Evolutionary conservation across 2,888 invertebrate genomes (phyloP).

Genomic region (Yponomeuta evonymella): DNA sequence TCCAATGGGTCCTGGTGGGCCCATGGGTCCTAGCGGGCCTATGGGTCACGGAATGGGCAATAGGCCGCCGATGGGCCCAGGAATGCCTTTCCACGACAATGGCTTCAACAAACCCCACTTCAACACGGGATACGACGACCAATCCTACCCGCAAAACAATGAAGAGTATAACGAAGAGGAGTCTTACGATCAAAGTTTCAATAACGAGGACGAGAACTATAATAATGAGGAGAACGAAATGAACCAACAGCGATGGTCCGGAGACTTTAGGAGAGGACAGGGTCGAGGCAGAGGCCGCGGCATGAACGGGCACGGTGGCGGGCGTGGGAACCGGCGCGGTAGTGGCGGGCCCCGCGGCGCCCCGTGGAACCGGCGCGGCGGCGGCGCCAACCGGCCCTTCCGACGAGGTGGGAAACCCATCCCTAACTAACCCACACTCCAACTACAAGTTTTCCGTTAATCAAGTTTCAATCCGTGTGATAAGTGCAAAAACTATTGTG

Average conservation of each 20-base stretch:
- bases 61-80: slow-evolving; percentile 38
- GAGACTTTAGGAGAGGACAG: slow-evolving; percentile 40
- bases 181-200: slow-evolving; percentile 44
- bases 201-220: slow-evolving; percentile 22
- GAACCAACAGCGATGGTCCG: slow-evolving; percentile 47
- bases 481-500: slow-evolving; percentile 55
- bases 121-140: slow-evolving; percentile 51
- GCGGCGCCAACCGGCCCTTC: slow-evolving; percentile 51
- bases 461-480: slow-evolving; percentile 40
- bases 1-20: slow-evolving; percentile 30
- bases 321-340: slow-evolving; percentile 45
- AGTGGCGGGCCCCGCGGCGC: slow-evolving; percentile 44
- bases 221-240: slow-evolving; percentile 48
- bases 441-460: slow-evolving; percentile 30
- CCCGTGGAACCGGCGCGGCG: slow-evolving; percentile 40
- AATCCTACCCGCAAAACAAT: slow-evolving; percentile 50
- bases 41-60: slow-evolving; percentile 36
- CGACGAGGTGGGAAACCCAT: slow-evolving; percentile 59
- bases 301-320: slow-evolving; percentile 57
- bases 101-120: slow-evolving; percentile 59
- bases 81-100: slow-evolving; percentile 54
- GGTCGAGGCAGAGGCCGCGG: slow-evolving; percentile 62
- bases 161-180: slow-evolving; percentile 48
- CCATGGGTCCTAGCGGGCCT: slow-evolving; percentile 30
- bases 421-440: slow-evolving; percentile 40